Base-by-base conservation (phyloP, 2,113 vertebrate genomes). In the Percina caprodes region DNA sequence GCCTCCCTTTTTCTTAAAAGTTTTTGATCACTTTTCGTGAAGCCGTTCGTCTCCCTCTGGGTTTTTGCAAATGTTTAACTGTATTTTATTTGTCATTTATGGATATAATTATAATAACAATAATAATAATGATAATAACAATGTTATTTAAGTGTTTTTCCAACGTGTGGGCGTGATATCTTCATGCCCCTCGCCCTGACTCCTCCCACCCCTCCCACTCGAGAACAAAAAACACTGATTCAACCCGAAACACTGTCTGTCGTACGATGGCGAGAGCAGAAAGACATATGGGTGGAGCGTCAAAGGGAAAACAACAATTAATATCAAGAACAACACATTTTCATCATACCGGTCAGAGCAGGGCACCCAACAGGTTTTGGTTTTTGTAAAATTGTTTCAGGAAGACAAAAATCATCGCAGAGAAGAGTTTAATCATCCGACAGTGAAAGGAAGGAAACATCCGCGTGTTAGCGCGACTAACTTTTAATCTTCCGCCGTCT, bases 231-330 rank as follows among this genome's bases (percentile, higher is more conserved):
- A 93, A 93, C 91, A 94, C 91, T 92, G 92, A 88, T 89, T 72
- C n/a, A 90, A 89, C 91, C 77, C 52, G 33, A 69, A 94, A 94
- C 88, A 95, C 93, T 95, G 92, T 88, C 58, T 39, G 39, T 87
- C 35, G 69, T 65, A 61, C 6, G 33, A 71, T 54, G 72, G n/a
- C 62, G 33, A 56, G 69, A 82, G 80, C 71, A 65, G 74, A 74
- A 75, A 51, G 76, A 84, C 19, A 8, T 42, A 4, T 19, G 52
- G 49, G 73, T 15, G 70, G 69, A 89, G 83, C 69, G 6, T 80
- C 54, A 78, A 81, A 56, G 35, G 19, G 84, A 74, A 62, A 79
- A 58, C 67, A 74, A 83, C 30, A 68, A n/a, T 55, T 24, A 56
- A 73, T 24, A 75, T 78, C 51, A 7, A 68, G 65, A 82, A 84